These are phyloP conservation scores for Melanotaenia trifasciata DNA, from an alignment of 2,797 vertebrate genomes.

Conservation along the genomic window DNA sequence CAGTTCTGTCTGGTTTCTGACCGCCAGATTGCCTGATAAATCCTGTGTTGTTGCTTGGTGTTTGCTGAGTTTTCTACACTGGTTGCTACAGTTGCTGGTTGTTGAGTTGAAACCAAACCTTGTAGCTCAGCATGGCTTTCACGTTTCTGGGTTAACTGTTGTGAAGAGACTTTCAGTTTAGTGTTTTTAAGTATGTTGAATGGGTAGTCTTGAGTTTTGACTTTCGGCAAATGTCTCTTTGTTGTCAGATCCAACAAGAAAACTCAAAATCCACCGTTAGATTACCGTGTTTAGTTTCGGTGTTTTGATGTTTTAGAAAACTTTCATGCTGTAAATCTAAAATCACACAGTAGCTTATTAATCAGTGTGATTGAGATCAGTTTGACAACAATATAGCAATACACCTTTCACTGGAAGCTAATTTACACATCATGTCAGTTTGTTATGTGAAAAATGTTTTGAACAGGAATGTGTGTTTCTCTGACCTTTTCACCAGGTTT, in stretches of 20 bases:
- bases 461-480: slow-evolving; percentile 66
- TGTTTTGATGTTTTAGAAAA: not conserved
- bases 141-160: not conserved
- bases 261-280: not conserved
- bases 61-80: slow-evolving; percentile 19
- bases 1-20: slow-evolving; percentile 22
- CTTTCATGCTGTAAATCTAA: not conserved
- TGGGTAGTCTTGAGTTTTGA: not conserved
- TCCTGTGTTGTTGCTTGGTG: slow-evolving; percentile 6
- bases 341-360: slow-evolving; percentile 5
- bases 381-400: slow-evolving; percentile 15
- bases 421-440: slow-evolving; percentile 14
- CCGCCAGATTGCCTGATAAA: not conserved
- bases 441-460: slow-evolving; percentile 45
- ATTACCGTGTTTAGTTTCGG: not conserved
- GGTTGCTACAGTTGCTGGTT: slow-evolving; percentile 6
- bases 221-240: slow-evolving; percentile 6
- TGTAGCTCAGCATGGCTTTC: not conserved
- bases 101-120: not conserved
- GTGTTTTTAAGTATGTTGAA: slow-evolving; percentile 5
- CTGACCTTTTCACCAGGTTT: slow-evolving; percentile 72
- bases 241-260: not conserved
- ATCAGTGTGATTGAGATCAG: slow-evolving; percentile 2
- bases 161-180: not conserved
- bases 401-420: not conserved